Conservation (phyloP, 2,888 invertebrate species). For the Polydrusus tereticollis region DNA sequence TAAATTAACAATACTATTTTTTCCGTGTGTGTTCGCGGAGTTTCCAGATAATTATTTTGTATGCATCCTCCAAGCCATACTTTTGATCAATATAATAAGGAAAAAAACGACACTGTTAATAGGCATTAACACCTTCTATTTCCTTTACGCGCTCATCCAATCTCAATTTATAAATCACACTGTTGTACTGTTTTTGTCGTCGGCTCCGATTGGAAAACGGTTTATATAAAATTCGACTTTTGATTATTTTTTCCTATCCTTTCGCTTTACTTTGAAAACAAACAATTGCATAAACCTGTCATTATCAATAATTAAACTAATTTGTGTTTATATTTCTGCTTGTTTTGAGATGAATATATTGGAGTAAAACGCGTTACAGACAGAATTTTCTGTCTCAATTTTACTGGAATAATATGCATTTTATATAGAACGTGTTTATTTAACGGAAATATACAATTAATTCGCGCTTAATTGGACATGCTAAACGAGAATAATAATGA, state of each 20-base stretch:
- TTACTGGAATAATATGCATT: no score
- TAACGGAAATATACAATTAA: neutral
- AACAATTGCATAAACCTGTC: constrained; percentile 42
- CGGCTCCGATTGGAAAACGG: constrained; percentile 28
- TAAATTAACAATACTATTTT: no score
- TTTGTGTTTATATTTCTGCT: constrained; percentile 30
- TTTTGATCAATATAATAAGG: no score
- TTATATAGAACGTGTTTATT: neutral
- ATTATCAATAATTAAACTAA: constrained; percentile 36
- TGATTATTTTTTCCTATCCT: constrained; percentile 41
- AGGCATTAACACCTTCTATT: constrained; percentile 26
- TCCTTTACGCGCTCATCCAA: constrained; percentile 29
- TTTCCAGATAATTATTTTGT: no score
- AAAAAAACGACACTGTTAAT: constrained; percentile 6
- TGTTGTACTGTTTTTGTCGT: constrained; percentile 38
- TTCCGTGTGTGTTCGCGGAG: no score
- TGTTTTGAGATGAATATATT: constrained; percentile 9
- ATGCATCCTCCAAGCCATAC: no score
- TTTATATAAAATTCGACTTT: constrained; percentile 32
- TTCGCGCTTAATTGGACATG: no score
- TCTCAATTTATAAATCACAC: constrained; percentile 32
- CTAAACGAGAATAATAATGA: no score
- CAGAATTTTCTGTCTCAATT: no score
- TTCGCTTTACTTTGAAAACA: constrained; percentile 27
- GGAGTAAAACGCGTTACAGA: no score